Base-by-base conservation (phyloP, 2,113 vertebrate genomes). In the Condylura cristata region DNA sequence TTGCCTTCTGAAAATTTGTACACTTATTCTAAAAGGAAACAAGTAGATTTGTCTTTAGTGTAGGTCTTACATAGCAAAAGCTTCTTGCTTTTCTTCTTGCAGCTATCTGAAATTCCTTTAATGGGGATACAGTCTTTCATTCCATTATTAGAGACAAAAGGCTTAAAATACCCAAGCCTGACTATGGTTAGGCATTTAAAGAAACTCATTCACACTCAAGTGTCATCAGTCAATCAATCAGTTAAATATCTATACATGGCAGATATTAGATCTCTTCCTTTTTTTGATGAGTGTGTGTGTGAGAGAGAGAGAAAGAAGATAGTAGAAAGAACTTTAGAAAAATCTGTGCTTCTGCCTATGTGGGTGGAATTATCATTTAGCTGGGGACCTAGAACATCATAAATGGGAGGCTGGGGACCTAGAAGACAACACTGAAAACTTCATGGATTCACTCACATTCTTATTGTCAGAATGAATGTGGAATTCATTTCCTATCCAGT, bases 121-220 rank as follows among this genome's bases (percentile, higher is more conserved):
- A 41, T 13, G 30, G 39, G 14, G 30, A 80, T 41, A 72, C 3
- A 86, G 37, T 58, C 39, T 82, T 88, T 84, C 37, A 70, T 84
- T 86, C 74, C 24, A 66, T 93, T 86, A 89, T 96, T 96, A 93
- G 63, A 86, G 70, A 86, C 22, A 88, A 96, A 86, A 78, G 63
- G 2, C 61, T 94, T 70, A 94, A 89, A 94, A 83, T 93, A 74
- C 26, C 74, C 34, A 66, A 39, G 39, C 5, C 28, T 88, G 37
- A 72, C 12, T 89, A 53, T 84, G 84, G 11, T 76, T 91, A 94
- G 66, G 61, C 68, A 93, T 91, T 91, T 91, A 75, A 32, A 80
- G 84, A 91, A 94, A 76, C 37, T 75, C 60, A 94, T 88, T 90
- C 82, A 94, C 83, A 83, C n/a, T 66, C 60, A 91, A 48, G 66